These are phyloP conservation scores for Hemithea aestivaria DNA, from an alignment of 2,888 invertebrate genomes.

Conservation along the genomic window DNA sequence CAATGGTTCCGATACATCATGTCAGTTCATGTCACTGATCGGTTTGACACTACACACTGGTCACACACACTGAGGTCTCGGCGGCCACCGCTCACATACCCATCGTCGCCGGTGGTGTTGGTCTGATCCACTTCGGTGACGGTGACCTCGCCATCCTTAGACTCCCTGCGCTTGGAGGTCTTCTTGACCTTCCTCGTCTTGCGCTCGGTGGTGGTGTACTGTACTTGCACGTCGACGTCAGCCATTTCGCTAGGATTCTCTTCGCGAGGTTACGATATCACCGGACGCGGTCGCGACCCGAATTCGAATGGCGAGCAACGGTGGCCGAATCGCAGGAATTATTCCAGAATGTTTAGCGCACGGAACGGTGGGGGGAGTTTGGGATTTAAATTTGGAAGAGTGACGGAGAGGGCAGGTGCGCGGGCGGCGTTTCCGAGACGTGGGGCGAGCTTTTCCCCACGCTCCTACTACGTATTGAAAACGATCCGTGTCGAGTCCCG, in stretches of 20 bases:
- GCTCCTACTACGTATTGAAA: slow-evolving; percentile 39
- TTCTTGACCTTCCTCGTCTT: slow-evolving; percentile 95
- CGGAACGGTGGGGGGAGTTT: slow-evolving; percentile 72
- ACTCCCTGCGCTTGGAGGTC: slow-evolving; percentile 88
- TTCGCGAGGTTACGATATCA: slow-evolving; percentile 59
- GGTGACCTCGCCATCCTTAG: slow-evolving; percentile 87
- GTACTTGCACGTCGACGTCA: slow-evolving; percentile 93
- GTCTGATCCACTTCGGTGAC: slow-evolving; percentile 89
- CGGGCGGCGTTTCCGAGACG: slow-evolving; percentile 70
- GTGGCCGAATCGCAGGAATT: slow-evolving; percentile 74
- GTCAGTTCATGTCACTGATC: too few relatives aligned
- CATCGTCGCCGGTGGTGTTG: slow-evolving; percentile 83
- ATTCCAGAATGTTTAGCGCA: slow-evolving; percentile 76
- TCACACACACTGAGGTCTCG: slow-evolving; percentile 45
- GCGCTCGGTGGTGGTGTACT: slow-evolving; percentile 90
- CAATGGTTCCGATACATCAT: slow-evolving; percentile 32
- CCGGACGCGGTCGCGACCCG: slow-evolving; percentile 78
- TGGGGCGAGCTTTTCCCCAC: slow-evolving; percentile 55
- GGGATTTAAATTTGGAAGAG: slow-evolving; percentile 79
- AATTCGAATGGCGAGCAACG: slow-evolving; percentile 77
- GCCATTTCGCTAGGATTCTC: slow-evolving; percentile 82
- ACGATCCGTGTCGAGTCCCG: slow-evolving; percentile 30
- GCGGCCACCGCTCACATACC: slow-evolving; percentile 89
- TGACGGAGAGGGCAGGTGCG: slow-evolving; percentile 79
- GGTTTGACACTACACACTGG: slow-evolving; percentile 36